A percentile compares a stretch with the other conserved stretches of the same genome.
Evolutionary conservation across 2,113 vertebrate genomes (phyloP).

Genomic region (Catharus bicknelli): DNA sequence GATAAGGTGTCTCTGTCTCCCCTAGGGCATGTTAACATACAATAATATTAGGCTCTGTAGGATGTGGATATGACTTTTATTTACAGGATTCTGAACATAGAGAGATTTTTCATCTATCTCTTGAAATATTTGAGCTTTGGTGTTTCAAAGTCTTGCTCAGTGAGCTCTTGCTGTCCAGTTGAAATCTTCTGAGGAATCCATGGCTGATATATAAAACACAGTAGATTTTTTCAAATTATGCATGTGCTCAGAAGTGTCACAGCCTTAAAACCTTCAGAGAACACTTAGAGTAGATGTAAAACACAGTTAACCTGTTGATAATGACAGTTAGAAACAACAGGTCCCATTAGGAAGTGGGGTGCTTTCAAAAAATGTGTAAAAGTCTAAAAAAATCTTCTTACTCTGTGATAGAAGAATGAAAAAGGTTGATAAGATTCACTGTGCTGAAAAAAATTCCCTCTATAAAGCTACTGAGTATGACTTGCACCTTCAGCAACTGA

Average conservation of each 20-base stretch:
- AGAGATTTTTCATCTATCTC: background rate
- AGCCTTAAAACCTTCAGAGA: background rate
- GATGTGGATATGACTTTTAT: background rate
- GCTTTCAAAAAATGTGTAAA: background rate
- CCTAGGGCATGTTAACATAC: fast-evolving
- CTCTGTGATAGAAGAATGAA: background rate
- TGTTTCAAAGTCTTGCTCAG: background rate
- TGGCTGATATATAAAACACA: background rate
- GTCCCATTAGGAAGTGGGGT: background rate
- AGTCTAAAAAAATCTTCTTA: background rate
- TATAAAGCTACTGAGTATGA: background rate
- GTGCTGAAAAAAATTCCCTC: background rate
- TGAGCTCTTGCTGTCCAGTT: background rate
- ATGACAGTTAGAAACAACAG: background rate
- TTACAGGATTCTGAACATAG: background rate
- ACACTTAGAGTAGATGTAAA: background rate
- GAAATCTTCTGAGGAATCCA: background rate
- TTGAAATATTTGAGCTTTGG: background rate
- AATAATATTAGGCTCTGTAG: background rate
- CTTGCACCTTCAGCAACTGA: background rate
- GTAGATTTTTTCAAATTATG: background rate
- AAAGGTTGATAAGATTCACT: background rate
- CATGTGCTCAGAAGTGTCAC: background rate
- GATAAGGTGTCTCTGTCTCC: background rate
- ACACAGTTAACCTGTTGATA: background rate